These are phyloP conservation scores for Drosophila kohkoa DNA, from an alignment of 1,140 invertebrate genomes.

Conservation along the genomic window DNA sequence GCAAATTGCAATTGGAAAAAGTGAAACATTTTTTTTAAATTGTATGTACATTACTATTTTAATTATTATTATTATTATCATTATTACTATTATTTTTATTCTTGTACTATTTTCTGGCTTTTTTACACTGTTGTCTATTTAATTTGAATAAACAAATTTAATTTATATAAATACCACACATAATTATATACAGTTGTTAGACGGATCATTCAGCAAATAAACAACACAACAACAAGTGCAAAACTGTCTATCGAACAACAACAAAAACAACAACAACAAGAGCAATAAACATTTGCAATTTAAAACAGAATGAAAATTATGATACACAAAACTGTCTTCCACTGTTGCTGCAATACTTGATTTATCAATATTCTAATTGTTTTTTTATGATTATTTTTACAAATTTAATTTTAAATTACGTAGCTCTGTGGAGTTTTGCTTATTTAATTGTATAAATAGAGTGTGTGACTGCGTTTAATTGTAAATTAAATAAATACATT, in stretches of 20 bases:
- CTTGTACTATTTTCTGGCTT: slow-evolving; percentile 54
- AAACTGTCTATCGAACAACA: slow-evolving; percentile 14
- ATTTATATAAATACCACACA: slow-evolving; percentile 46
- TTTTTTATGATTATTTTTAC: slow-evolving; percentile 35
- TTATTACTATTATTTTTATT: slow-evolving; percentile 28
- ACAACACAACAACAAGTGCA: slow-evolving; percentile 25
- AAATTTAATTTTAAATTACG: slow-evolving; percentile 24
- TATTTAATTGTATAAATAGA: slow-evolving; percentile 45
- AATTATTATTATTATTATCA: slow-evolving; percentile 9
- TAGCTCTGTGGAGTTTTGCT: slow-evolving; percentile 40
- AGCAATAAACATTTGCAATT: slow-evolving; percentile 46
- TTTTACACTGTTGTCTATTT: slow-evolving; percentile 80
- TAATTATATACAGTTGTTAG: slow-evolving; percentile 10
- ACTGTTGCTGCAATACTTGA: slow-evolving; percentile 83
- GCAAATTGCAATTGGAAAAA: slow-evolving; percentile 12
- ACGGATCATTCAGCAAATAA: slow-evolving; percentile 39
- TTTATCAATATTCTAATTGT: slow-evolving; percentile 57
- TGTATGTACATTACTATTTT: slow-evolving; percentile 74
- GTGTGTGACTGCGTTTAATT: slow-evolving; percentile 54
- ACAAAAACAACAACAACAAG: slow-evolving; percentile 45
- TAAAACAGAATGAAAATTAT: slow-evolving; percentile 26
- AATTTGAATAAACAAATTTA: slow-evolving; percentile 68
- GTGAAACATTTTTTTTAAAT: slow-evolving; percentile 62
- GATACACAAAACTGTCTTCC: slow-evolving; percentile 73
- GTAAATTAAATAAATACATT: slow-evolving; percentile 29